Evolutionary conservation across 1,140 invertebrate genomes (phyloP), one percentile per base, ranked within the genome.

Genomic region (Heliconius hewitsoni): DNA sequence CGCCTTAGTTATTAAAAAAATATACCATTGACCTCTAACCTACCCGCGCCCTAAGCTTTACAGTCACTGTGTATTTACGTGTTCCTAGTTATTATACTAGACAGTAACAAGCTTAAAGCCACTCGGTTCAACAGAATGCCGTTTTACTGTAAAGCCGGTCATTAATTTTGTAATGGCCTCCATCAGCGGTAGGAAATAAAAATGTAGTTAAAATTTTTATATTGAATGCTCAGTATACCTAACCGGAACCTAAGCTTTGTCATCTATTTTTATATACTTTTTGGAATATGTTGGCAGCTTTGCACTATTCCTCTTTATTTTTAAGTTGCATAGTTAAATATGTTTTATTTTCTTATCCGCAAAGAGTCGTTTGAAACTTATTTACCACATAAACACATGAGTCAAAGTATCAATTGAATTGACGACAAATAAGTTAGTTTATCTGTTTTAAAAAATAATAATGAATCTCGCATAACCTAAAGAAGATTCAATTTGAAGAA

Each of bases 121-220:
- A 71, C 37, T 71, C 71, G 37, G 71, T 71, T 71, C 71, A 71
- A 71, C 71, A 71, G n/a, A 71, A 71, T n/a, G 18, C 30, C 71
- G 37, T 71, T 71, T 71, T 71, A 71, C 71, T 34, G 37, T 34
- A 71, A 39, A 71, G 42, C 73, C 70, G 73, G 73, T 71, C 73
- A 81, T 84, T 82, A 82, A 84, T 84, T 84, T 79, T 76, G 74
- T 78, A 80, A 83, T 82, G 78, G 78, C 73, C 78, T 72, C 78
- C 78, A 75, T 81, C 71, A 78, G 76, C 52, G 76, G 52, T 71
- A 37, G 50, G 76, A 75, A 74, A 57, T 80, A 80, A 80, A 80
- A 80, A 27, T 52, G 60, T 57, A 55, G 76, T 72, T 74, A 75
- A 74, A 74, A 72, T 39, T 78, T 77, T 81, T 80, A 76, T 75